Conservation (phyloP, 2,797 vertebrate species). For the Gymnoscopelus braueri region DNA sequence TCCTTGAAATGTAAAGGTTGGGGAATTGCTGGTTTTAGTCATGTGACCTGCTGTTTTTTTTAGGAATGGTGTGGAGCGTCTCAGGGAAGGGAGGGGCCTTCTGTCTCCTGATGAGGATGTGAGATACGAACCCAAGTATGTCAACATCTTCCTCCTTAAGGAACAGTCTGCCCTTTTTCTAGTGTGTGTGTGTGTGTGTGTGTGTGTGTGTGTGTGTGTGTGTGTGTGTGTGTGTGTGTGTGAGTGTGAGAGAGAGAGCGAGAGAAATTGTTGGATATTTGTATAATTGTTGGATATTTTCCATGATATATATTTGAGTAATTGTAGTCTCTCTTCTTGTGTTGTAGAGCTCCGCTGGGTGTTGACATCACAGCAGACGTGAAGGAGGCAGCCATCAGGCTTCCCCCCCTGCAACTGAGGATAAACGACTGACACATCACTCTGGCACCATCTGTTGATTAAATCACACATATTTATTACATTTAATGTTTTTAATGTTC, state of each 20-base stretch:
- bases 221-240: too few species aligned
- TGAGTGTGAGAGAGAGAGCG: neutral
- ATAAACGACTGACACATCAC: conserved; percentile 49
- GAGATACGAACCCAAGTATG: conserved; percentile 90
- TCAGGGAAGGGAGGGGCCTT: conserved; percentile 86
- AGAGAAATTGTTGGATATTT: neutral
- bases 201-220: neutral
- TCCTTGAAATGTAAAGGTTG: neutral
- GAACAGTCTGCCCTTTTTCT: neutral
- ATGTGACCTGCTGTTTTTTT: neutral
- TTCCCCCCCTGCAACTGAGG: conserved; percentile 81
- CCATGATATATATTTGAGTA: neutral
- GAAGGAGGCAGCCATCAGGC: conserved; percentile 84
- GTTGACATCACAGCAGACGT: conserved; percentile 88
- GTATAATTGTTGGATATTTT: neutral
- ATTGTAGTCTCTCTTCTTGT: neutral
- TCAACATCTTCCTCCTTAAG: neutral
- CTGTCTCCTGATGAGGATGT: conserved; percentile 79
- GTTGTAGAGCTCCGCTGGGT: conserved; percentile 80
- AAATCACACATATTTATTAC: neutral
- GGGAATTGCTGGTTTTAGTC: neutral
- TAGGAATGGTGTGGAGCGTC: conserved; percentile 94
- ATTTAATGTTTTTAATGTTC: neutral
- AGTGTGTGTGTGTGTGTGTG: neutral
- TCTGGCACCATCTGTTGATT: neutral